Percentiles rank a stretch among this genome's conserved stretches.
These are phyloP conservation scores for Serilophus lunatus DNA, from an alignment of 2,113 vertebrate species.

Conservation along the genomic window DNA sequence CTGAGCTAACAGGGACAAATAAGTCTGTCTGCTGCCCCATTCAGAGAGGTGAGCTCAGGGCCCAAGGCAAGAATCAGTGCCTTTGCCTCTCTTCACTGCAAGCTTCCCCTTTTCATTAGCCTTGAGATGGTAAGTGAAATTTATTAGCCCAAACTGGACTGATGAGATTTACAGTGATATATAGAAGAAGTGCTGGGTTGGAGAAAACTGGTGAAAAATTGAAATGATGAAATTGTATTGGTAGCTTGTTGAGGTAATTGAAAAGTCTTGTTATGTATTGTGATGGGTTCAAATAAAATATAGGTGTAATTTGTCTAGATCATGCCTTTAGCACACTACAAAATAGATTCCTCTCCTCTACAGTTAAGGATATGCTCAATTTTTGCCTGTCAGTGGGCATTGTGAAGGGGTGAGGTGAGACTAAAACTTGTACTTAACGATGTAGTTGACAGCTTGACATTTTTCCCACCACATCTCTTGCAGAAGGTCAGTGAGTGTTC, in stretches of 20 bases:
- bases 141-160: conserved; percentile 70
- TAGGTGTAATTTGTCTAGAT: conserved; percentile 68
- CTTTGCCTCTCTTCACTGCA: conserved; percentile 22
- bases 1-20: background rate
- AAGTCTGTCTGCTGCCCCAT: background rate
- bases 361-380: conserved; percentile 31
- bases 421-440: conserved; percentile 46
- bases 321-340: conserved; percentile 39
- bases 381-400: conserved; percentile 58
- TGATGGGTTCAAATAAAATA: conserved; percentile 72
- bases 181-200: conserved; percentile 50
- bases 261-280: conserved; percentile 64
- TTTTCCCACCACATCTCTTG: background rate
- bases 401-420: conserved; percentile 46
- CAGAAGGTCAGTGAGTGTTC: background rate
- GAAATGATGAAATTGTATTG: conserved; percentile 69
- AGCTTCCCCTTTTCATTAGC: conserved; percentile 63
- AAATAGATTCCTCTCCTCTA: conserved; percentile 47
- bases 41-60: background rate
- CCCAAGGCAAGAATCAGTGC: background rate
- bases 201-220: conserved; percentile 71
- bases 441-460: background rate
- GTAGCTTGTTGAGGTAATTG: conserved; percentile 73
- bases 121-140: conserved; percentile 64
- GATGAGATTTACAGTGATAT: conserved; percentile 71